These are phyloP conservation scores for Scophthalmus maximus DNA, from an alignment of 2,113 vertebrate species.

Conservation along the genomic window DNA sequence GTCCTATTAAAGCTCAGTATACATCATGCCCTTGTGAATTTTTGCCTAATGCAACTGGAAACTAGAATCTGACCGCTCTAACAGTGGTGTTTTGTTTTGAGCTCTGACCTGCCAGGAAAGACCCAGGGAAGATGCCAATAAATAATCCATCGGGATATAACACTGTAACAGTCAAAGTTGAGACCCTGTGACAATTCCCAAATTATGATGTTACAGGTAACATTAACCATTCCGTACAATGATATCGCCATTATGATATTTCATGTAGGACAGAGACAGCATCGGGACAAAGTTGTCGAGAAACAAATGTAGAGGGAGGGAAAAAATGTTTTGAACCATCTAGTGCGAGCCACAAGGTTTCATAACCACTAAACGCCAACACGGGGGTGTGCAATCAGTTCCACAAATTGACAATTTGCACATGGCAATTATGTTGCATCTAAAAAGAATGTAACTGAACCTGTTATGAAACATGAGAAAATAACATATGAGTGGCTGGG, in stretches of 20 bases:
- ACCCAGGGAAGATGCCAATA: not conserved
- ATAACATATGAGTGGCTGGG: slow-evolving; percentile 7
- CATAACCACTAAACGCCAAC: slow-evolving; percentile 40
- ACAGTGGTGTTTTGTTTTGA: not conserved
- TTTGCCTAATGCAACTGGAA: not conserved
- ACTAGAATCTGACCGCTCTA: not conserved
- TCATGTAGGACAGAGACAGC: not conserved
- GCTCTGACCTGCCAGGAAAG: not conserved
- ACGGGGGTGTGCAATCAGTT: slow-evolving; percentile 31
- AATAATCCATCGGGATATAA: not conserved
- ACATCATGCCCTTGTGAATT: not conserved
- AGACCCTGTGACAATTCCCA: not conserved
- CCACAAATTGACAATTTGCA: slow-evolving; percentile 45
- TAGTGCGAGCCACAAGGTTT: slow-evolving; percentile 35
- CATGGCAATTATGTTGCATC: slow-evolving; percentile 36
- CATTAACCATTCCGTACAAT: not conserved
- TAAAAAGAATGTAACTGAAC: slow-evolving; percentile 19
- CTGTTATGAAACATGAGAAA: slow-evolving; percentile 15
- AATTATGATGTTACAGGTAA: not conserved
- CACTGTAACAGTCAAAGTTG: not conserved
- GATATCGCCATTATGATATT: not conserved
- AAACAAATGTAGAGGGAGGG: slow-evolving; percentile 7
- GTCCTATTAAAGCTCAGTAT: not conserved
- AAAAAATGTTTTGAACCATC: slow-evolving; percentile 27
- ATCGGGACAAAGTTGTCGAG: not conserved